Evolutionary conservation across 2,113 vertebrate species (phyloP).

Genomic region (Castor canadensis): DNA sequence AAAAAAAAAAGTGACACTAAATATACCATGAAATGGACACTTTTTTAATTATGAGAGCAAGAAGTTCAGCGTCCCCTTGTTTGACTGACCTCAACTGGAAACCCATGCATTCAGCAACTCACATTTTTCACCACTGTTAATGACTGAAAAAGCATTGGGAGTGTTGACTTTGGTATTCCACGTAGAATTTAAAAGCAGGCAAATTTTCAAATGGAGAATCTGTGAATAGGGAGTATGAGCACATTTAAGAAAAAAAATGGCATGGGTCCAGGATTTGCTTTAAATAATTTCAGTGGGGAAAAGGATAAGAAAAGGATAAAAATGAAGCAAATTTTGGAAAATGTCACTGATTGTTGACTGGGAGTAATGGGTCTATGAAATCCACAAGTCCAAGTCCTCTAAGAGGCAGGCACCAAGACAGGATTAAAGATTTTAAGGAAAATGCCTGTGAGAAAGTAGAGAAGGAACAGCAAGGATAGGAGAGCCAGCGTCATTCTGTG

Average conservation of each 20-base stretch:
- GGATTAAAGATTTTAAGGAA: background rate
- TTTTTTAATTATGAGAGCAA: background rate
- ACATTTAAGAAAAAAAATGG: background rate
- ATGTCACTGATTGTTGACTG: background rate
- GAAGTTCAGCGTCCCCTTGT: background rate
- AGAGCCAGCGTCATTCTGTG: background rate
- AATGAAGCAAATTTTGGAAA: background rate
- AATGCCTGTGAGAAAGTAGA: background rate
- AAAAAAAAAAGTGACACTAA: background rate
- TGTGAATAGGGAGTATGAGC: background rate
- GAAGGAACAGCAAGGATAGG: background rate
- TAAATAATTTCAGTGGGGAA: background rate
- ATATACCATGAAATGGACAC: background rate
- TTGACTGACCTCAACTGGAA: background rate
- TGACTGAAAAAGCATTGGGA: background rate
- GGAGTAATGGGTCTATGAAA: background rate
- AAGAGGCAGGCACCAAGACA: background rate
- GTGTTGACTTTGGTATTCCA: background rate
- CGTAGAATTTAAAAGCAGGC: background rate
- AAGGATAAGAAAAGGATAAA: background rate
- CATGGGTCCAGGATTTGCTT: background rate
- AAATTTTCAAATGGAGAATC: background rate
- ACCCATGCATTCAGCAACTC: background rate
- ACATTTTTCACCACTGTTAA: background rate
- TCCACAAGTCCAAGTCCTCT: background rate